Percentiles rank a stretch among this genome's conserved stretches.
Conservation (phyloP, 2,888 invertebrate species). For the Eilema sororculum region DNA sequence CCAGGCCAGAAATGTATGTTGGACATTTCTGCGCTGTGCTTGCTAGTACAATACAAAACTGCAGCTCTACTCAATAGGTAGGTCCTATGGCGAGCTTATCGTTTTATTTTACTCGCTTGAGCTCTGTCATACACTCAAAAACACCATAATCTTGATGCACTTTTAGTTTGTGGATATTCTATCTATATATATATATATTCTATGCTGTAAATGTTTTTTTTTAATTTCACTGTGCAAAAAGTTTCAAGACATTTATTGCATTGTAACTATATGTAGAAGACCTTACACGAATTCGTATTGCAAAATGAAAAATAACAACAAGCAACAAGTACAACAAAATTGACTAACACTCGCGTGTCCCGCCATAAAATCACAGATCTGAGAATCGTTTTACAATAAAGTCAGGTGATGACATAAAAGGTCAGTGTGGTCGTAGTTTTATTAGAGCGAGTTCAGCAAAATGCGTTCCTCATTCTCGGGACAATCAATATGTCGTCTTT, state of each 20-base stretch:
- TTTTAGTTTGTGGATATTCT: too few relatives aligned
- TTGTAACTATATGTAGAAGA: background rate
- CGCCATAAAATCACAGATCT: constrained; percentile 46
- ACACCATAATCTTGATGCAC: too few relatives aligned
- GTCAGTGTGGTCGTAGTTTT: constrained; percentile 42
- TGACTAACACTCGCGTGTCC: constrained; percentile 21
- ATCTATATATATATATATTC: too few relatives aligned
- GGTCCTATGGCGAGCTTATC: too few relatives aligned
- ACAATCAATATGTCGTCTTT: constrained; percentile 19
- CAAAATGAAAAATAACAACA: constrained; percentile 1
- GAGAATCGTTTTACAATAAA: constrained; percentile 51
- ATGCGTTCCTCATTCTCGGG: constrained; percentile 29
- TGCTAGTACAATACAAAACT: too few relatives aligned
- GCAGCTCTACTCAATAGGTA: too few relatives aligned
- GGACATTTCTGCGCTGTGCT: too few relatives aligned
- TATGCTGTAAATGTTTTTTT: background rate
- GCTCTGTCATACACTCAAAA: too few relatives aligned
- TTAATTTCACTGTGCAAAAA: background rate
- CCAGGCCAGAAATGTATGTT: too few relatives aligned
- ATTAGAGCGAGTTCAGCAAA: constrained; percentile 32
- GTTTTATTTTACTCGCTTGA: too few relatives aligned
- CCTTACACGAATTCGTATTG: background rate
- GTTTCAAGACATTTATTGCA: background rate
- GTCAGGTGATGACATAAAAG: constrained; percentile 42
- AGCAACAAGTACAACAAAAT: constrained; percentile 13